Percentiles rank a stretch among this genome's conserved stretches.
Conservation (phyloP, 1,140 invertebrate genomes). For the Rhyacophila brunnea region DNA sequence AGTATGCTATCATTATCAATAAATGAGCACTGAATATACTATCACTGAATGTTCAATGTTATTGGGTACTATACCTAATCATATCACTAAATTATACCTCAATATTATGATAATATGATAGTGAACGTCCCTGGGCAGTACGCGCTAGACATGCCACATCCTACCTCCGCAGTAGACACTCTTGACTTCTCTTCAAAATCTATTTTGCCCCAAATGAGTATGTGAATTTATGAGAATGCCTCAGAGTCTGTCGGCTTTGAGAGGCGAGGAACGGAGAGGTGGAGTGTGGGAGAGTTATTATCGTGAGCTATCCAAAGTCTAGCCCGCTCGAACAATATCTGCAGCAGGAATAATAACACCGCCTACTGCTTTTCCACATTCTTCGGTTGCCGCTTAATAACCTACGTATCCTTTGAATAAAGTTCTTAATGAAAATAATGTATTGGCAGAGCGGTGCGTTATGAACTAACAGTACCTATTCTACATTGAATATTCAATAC, state of each 20-base stretch:
- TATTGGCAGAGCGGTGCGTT: background rate
- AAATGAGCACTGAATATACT: too few relatives aligned
- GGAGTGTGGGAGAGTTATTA: slow-evolving; percentile 29
- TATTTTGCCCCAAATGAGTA: slow-evolving; percentile 34
- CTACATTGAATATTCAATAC: too few relatives aligned
- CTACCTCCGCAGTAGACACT: slow-evolving; percentile 30
- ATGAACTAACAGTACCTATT: too few relatives aligned
- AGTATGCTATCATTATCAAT: too few relatives aligned
- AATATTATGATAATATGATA: too few relatives aligned
- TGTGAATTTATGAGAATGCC: slow-evolving; percentile 37
- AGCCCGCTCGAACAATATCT: slow-evolving; percentile 28
- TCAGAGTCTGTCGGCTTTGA: slow-evolving; percentile 16
- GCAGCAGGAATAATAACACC: slow-evolving; percentile 18
- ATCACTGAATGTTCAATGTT: too few relatives aligned
- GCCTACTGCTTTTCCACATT: slow-evolving; percentile 21
- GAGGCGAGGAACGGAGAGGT: slow-evolving; percentile 2
- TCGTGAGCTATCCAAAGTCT: slow-evolving; percentile 32
- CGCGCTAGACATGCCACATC: background rate
- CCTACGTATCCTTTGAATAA: background rate
- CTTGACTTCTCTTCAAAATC: slow-evolving; percentile 37
- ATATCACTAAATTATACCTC: too few relatives aligned
- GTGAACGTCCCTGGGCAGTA: too few relatives aligned
- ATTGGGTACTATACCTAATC: too few relatives aligned
- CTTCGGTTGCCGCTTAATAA: slow-evolving; percentile 10
- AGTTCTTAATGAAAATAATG: slow-evolving; percentile 7